A percentile compares a stretch with the other conserved stretches of the same genome.
Conservation (phyloP, 1,140 invertebrate genomes). For the Achatina immaculata region DNA sequence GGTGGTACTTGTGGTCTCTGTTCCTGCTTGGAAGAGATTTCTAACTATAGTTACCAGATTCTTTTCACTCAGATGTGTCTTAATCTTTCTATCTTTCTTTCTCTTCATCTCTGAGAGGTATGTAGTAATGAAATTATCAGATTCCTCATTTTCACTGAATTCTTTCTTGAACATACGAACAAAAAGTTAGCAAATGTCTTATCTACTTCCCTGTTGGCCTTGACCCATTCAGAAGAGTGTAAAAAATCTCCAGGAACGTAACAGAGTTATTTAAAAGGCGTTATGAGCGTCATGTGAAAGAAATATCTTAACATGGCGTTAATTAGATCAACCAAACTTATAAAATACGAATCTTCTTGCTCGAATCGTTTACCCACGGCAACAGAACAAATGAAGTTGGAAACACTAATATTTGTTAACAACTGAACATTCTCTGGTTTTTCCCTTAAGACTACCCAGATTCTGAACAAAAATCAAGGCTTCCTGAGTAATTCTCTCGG, state of each 20-base stretch:
- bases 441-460: not conserved
- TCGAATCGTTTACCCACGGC: not conserved
- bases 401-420: constrained; percentile 9
- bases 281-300: too few species aligned
- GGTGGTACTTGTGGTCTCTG: constrained; percentile 40
- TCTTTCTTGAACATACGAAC: too few species aligned
- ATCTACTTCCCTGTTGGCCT: too few species aligned
- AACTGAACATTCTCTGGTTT: not conserved
- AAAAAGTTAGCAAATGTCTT: too few species aligned
- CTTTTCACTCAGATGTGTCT: constrained; percentile 33
- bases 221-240: too few species aligned
- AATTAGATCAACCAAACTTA: not conserved
- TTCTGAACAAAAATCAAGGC: not conserved
- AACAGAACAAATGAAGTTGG: constrained; percentile 4
- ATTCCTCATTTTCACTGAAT: too few species aligned
- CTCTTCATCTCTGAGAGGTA: not conserved
- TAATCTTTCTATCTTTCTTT: constrained; percentile 20
- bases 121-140: too few species aligned
- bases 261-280: too few species aligned
- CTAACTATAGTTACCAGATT: constrained; percentile 28
- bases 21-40: constrained; percentile 50
- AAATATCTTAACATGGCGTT: not conserved
- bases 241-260: too few species aligned
- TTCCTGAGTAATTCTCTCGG: too few species aligned
- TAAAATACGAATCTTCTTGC: not conserved